Evolutionary conservation across 2,113 vertebrate genomes (phyloP).

Genomic region (Callaeas wilsoni): DNA sequence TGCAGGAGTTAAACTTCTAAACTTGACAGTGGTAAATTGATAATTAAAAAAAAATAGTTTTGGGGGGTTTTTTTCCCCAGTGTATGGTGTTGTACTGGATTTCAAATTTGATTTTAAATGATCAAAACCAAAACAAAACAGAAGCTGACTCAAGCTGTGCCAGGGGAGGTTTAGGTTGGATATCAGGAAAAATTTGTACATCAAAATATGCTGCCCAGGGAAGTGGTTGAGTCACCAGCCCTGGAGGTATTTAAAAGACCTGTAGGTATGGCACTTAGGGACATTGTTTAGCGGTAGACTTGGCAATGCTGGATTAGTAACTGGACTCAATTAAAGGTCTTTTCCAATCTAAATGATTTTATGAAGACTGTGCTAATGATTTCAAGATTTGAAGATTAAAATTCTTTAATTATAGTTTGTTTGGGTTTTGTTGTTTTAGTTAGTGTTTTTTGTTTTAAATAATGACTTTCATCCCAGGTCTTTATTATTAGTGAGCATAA

Average conservation of each 20-base stretch:
- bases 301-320: neutral
- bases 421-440: neutral
- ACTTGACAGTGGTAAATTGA: neutral
- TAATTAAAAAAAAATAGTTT: neutral
- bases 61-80: fast-evolving
- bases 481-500: neutral
- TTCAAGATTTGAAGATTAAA: neutral
- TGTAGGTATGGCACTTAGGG: neutral
- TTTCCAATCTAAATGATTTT: neutral
- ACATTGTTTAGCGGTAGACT: neutral
- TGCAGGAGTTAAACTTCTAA: neutral
- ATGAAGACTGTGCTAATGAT: neutral
- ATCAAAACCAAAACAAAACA: neutral
- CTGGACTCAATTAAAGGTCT: neutral
- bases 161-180: neutral
- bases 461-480: neutral
- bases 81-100: neutral
- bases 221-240: neutral
- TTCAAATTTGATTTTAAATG: neutral
- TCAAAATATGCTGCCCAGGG: neutral
- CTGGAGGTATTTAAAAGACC: neutral
- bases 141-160: neutral
- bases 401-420: neutral
- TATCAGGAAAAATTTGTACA: neutral
- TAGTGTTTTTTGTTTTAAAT: neutral